A percentile compares a stretch with the other conserved stretches of the same genome.
These are phyloP conservation scores for Mythimna lalbum DNA, from an alignment of 2,888 invertebrate species.

Conservation along the genomic window DNA sequence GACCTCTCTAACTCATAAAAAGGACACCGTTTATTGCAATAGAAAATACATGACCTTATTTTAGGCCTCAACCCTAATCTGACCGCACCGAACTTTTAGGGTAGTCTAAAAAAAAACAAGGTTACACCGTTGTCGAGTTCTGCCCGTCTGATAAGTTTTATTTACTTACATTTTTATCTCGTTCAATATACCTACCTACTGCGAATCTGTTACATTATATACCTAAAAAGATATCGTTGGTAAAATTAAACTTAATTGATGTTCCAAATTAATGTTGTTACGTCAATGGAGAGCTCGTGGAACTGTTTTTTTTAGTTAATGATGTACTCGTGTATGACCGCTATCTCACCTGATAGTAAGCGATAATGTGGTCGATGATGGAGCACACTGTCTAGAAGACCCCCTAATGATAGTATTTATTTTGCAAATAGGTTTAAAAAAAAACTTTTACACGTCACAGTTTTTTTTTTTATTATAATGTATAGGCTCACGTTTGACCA, in stretches of 20 bases:
- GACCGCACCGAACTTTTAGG: slow-evolving; percentile 30
- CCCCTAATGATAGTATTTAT: too few relatives aligned
- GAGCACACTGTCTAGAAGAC: too few relatives aligned
- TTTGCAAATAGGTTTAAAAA: too few relatives aligned
- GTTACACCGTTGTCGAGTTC: slow-evolving; percentile 14
- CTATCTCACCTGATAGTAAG: too few relatives aligned
- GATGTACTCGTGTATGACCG: too few relatives aligned
- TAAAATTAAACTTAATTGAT: slow-evolving; percentile 10
- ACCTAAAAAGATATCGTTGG: slow-evolving; percentile 11
- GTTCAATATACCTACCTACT: slow-evolving; percentile 7
- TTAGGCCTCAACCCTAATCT: slow-evolving; percentile 14
- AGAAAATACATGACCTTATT: slow-evolving; percentile 32
- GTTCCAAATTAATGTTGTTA: neutral
- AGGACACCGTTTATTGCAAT: neutral
- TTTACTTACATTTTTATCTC: slow-evolving; percentile 45
- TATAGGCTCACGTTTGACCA: too few relatives aligned
- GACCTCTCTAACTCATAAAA: neutral
- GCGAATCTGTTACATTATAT: slow-evolving; percentile 27
- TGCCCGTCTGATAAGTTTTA: slow-evolving; percentile 18
- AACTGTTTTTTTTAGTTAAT: slow-evolving; percentile 3
- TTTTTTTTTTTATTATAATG: neutral
- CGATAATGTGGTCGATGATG: too few relatives aligned
- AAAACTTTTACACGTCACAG: too few relatives aligned
- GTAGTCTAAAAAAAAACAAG: slow-evolving; percentile 19
- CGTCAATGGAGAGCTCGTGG: slow-evolving; percentile 11